Evolutionary conservation across 2,113 vertebrate genomes (phyloP).

Genomic region (Aviceda subcristata): DNA sequence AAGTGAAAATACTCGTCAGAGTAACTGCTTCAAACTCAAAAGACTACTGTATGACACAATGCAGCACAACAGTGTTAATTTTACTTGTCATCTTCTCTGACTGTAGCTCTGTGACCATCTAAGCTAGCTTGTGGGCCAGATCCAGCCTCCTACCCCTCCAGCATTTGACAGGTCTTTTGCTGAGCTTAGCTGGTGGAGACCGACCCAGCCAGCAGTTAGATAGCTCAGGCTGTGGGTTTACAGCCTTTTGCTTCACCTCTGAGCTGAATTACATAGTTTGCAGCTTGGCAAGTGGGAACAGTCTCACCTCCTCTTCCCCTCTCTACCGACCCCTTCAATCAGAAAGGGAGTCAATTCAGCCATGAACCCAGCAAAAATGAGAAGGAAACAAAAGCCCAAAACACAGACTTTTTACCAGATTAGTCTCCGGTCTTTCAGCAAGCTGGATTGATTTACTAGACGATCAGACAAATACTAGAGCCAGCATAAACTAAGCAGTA

Average conservation of each 20-base stretch:
- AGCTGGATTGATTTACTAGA: background rate
- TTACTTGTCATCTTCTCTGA: background rate
- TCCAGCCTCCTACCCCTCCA: background rate
- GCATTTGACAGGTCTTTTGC: background rate
- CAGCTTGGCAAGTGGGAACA: background rate
- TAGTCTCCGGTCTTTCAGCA: background rate
- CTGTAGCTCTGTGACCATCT: fast-evolving
- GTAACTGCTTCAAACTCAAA: background rate
- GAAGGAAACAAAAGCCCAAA: background rate
- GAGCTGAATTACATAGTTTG: background rate
- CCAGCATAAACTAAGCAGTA: background rate
- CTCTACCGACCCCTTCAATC: background rate
- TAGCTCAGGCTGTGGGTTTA: background rate
- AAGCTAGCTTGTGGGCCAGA: background rate
- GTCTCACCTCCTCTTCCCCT: background rate
- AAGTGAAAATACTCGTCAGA: background rate
- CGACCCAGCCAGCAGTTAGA: background rate
- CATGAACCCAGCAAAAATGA: background rate
- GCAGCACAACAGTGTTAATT: background rate
- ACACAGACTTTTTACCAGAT: background rate
- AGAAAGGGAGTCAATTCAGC: background rate
- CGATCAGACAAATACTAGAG: constrained; percentile 19
- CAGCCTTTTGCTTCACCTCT: background rate
- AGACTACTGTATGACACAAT: background rate
- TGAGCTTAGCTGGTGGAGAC: background rate